These are phyloP conservation scores for Pseudococcus longispinus DNA, from an alignment of 2,888 invertebrate genomes.

Conservation along the genomic window DNA sequence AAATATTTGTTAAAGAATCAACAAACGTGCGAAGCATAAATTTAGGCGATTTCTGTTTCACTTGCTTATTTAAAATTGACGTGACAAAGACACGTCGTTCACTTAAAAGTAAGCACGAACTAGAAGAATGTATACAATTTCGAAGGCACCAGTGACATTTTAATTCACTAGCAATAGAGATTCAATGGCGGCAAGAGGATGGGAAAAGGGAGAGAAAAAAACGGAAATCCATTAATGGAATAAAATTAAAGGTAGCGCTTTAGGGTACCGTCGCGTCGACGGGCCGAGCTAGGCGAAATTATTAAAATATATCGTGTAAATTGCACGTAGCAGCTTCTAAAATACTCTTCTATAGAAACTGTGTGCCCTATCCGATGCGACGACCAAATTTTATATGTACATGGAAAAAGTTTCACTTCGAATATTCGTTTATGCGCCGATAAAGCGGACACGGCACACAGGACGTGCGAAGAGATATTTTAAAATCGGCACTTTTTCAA, in stretches of 20 bases:
- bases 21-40: conserved; percentile 29
- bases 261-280: neutral
- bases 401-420: neutral
- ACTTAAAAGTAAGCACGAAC: neutral
- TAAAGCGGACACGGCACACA: neutral
- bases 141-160: neutral
- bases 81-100: neutral
- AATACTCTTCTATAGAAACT: neutral
- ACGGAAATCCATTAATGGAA: conserved; percentile 21
- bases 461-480: neutral
- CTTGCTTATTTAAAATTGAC: neutral
- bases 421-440: neutral
- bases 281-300: neutral
- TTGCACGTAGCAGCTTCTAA: neutral
- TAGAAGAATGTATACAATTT: neutral
- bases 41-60: conserved; percentile 29
- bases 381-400: neutral
- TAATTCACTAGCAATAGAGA: neutral
- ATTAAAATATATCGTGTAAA: conserved; percentile 28
- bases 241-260: conserved; percentile 15
- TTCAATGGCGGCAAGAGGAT: neutral
- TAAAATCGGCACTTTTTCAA: neutral
- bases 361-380: neutral
- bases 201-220: neutral
- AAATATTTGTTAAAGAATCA: conserved; percentile 20